Percentiles rank a stretch among this genome's conserved stretches.
Conservation (phyloP, 2,797 vertebrate genomes). For the Catamblyrhynchus diadema region DNA sequence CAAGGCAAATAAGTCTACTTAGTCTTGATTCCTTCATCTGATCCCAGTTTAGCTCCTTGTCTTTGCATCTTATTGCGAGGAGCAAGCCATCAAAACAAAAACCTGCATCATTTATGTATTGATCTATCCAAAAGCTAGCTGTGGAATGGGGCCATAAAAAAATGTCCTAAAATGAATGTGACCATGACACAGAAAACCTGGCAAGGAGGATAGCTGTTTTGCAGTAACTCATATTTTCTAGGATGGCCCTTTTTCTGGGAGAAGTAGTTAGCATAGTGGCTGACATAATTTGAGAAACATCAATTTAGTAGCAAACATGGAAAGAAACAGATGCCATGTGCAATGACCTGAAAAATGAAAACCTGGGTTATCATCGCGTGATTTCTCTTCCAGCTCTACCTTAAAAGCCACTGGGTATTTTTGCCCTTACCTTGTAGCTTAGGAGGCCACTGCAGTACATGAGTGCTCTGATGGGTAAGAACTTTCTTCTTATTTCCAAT, state of each 20-base stretch:
- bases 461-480: not conserved
- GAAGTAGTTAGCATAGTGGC: not conserved
- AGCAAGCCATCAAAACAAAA: not conserved
- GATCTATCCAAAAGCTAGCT: not conserved
- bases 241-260: not conserved
- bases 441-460: not conserved
- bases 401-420: not conserved
- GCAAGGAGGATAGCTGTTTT: not conserved
- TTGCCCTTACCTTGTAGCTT: not conserved
- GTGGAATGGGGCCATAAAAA: not conserved
- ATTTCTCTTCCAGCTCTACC: not conserved
- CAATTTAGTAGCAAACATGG: not conserved
- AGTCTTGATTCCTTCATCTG: not conserved
- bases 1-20: not conserved
- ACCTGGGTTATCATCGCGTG: not conserved
- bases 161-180: not conserved
- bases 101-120: fast-evolving
- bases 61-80: not conserved
- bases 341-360: not conserved
- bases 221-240: not conserved
- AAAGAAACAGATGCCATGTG: not conserved
- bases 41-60: not conserved
- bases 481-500: not conserved
- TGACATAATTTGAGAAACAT: not conserved
- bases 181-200: not conserved